Evolutionary conservation across 2,797 vertebrate species (phyloP).

Genomic region (Fundulus diaphanus): DNA sequence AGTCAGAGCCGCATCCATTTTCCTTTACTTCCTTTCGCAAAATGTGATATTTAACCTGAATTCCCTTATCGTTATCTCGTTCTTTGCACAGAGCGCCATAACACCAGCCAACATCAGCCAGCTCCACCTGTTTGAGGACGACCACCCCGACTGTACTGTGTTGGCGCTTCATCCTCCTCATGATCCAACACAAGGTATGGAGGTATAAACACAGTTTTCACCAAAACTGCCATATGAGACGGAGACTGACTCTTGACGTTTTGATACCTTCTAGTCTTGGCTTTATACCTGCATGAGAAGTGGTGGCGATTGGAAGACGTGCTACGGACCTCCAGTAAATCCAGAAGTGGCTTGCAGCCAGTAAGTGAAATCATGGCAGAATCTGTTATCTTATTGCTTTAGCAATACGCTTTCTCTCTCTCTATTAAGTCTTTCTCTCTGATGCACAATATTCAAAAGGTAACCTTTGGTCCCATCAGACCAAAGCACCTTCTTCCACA

Average conservation of each 20-base stretch:
- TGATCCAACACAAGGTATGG: conserved; percentile 69
- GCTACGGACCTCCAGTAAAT: conserved; percentile 81
- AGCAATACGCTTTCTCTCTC: too few relatives aligned
- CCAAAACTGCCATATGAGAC: not conserved
- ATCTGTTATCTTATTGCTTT: not conserved
- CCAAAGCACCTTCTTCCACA: too few relatives aligned
- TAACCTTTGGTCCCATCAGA: too few relatives aligned
- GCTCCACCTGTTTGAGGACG: conserved; percentile 73
- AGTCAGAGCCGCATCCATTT: not conserved
- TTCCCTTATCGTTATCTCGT: not conserved
- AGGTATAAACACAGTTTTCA: not conserved
- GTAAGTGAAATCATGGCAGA: conserved; percentile 68
- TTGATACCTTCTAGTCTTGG: conserved; percentile 75
- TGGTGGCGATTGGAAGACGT: conserved; percentile 88
- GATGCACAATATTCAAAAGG: too few relatives aligned
- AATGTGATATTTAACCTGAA: not conserved
- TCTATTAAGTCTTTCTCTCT: too few relatives aligned
- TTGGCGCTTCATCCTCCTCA: conserved; percentile 68
- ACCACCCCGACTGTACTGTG: conserved; percentile 53
- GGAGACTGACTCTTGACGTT: conserved; percentile 13
- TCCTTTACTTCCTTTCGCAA: not conserved
- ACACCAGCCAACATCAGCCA: conserved; percentile 49
- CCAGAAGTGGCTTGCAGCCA: conserved; percentile 82
- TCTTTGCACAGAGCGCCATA: conserved; percentile 67
- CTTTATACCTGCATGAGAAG: conserved; percentile 81